Base-by-base conservation (phyloP, 1,140 invertebrate genomes). In the Asbolus verrucosus region DNA sequence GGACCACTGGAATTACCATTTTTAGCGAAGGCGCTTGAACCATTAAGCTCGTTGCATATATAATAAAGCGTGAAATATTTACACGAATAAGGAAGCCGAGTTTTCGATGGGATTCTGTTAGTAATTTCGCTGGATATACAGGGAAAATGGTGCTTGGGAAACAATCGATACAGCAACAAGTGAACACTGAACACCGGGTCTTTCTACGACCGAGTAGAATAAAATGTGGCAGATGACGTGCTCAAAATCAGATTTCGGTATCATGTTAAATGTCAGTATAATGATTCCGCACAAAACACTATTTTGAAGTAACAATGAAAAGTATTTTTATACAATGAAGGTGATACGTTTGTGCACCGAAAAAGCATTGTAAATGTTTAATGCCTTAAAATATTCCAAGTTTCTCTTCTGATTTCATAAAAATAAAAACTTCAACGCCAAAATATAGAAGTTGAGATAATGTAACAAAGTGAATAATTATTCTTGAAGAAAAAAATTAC, bases 131-230 rank as follows among this genome's bases (percentile, higher is more conserved):
- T 13, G 46, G 33, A 36, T 36, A 36, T n/a, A n/a, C n/a, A 36
- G 5, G 33, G 46, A 54, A 21, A 54, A 54, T 54, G 11, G 46
- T 27, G 21, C 46, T 54, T 16, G 19, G 33, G 33, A 71, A 36
- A 39, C 27, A 67, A 67, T 67, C 65, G 46, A 70, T 70, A 46
- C 36, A 59, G 69, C 38, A 70, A 54, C 21, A 59, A 63, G 41
- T 31, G 33, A 70, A 70, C 21, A 30, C 27, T 54, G 18, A 13
- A 54, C 46, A 54, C 46, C 46, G 19, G 46, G 46, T 27, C 21
- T 24, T 27, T 24, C 46, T 30, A 8, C 16, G 15, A 14, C 38
- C 15, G 38, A n/a, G n/a, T n/a, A n/a, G 43, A 6, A 24, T 19
- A 6, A 13, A 54, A 54, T 54, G 11, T n/a, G 3, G 46, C n/a